Evolutionary conservation across 2,113 vertebrate species (phyloP).

Genomic region (Epinephelus fuscoguttatus): DNA sequence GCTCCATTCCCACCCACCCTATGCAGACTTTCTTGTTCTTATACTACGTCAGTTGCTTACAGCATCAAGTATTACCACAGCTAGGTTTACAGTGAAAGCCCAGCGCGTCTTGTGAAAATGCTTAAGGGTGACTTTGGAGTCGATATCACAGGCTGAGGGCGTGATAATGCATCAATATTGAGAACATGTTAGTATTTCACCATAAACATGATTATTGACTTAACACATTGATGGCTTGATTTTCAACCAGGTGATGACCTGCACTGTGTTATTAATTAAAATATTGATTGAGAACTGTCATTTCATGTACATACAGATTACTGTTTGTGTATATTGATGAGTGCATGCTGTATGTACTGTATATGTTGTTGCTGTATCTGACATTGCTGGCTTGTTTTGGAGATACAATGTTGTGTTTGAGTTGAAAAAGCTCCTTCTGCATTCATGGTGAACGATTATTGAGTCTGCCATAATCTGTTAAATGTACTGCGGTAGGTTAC

Average conservation of each 20-base stretch:
- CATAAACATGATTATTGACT: background rate
- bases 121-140: too few relatives aligned
- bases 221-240: background rate
- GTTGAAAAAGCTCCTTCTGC: background rate
- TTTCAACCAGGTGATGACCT: background rate
- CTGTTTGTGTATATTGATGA: background rate
- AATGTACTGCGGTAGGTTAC: background rate
- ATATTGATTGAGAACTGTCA: background rate
- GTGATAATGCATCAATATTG: too few relatives aligned
- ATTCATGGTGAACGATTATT: background rate
- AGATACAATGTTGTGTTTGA: background rate
- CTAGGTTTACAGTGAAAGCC: too few relatives aligned
- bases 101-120: too few relatives aligned
- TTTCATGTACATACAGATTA: background rate
- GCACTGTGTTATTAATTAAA: background rate
- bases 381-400: background rate
- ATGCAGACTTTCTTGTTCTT: too few relatives aligned
- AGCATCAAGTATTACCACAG: too few relatives aligned
- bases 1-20: too few relatives aligned
- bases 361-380: background rate
- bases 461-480: constrained; percentile 12
- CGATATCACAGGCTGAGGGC: too few relatives aligned
- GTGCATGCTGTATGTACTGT: background rate
- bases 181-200: background rate
- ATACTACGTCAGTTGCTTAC: too few relatives aligned